These are phyloP conservation scores for Colletes latitarsis DNA, from an alignment of 1,140 invertebrate species.

Conservation along the genomic window DNA sequence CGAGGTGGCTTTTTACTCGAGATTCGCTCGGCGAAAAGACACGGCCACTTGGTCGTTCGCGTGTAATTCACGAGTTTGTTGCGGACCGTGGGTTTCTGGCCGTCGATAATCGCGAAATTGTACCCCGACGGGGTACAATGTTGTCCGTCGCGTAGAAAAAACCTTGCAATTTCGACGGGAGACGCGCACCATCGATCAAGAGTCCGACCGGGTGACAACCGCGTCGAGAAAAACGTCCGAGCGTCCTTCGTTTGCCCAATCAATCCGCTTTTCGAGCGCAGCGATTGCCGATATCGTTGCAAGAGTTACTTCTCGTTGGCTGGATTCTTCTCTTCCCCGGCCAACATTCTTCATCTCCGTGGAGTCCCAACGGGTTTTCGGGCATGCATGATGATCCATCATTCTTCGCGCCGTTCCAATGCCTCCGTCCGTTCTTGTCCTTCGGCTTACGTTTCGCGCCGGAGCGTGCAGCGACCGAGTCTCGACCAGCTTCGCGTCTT, in stretches of 20 bases:
- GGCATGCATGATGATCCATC: conserved; percentile 68
- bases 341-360: conserved; percentile 65
- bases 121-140: background rate
- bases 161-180: background rate
- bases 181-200: conserved; percentile 1
- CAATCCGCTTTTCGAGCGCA: conserved; percentile 40
- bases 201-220: background rate
- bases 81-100: background rate
- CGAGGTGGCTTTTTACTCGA: background rate
- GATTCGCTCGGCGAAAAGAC: background rate
- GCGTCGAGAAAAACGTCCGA: conserved; percentile 9
- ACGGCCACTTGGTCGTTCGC: background rate
- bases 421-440: conserved; percentile 40
- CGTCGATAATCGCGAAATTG: background rate
- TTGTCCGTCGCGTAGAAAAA: background rate
- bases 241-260: conserved; percentile 34
- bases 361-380: conserved; percentile 64
- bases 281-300: conserved; percentile 55
- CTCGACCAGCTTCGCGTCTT: background rate
- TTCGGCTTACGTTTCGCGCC: conserved; percentile 53
- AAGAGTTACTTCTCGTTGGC: conserved; percentile 14
- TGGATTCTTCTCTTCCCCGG: conserved; percentile 52
- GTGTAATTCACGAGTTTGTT: background rate
- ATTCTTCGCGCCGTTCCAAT: conserved; percentile 65
- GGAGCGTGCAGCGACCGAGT: conserved; percentile 2